Conservation (phyloP, 2,888 invertebrate species). For the Thecocarcelia acutangulata region DNA sequence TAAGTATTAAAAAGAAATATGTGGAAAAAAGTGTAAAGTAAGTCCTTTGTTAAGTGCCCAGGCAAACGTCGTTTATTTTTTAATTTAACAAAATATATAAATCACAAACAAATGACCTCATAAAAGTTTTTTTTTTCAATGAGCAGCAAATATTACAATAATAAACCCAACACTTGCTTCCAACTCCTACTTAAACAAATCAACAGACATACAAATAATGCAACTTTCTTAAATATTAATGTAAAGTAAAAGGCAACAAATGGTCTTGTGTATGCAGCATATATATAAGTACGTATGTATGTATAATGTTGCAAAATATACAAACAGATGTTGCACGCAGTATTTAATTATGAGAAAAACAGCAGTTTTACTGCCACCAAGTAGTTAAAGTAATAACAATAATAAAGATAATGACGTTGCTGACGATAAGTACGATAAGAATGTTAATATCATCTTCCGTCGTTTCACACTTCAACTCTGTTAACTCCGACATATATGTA, state of each 20-base stretch:
- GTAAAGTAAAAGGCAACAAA: slow-evolving; percentile 55
- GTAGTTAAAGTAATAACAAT: slow-evolving; percentile 37
- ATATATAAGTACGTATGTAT: not conserved
- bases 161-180: slow-evolving; percentile 36
- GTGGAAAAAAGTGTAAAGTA: slow-evolving; percentile 50
- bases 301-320: slow-evolving; percentile 27
- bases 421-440: slow-evolving; percentile 31
- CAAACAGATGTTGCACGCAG: slow-evolving; percentile 50
- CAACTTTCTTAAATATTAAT: slow-evolving; percentile 35
- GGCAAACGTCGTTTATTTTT: slow-evolving; percentile 60
- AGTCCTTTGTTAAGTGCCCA: slow-evolving; percentile 64
- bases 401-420: slow-evolving; percentile 46
- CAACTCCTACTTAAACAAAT: slow-evolving; percentile 8
- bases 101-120: slow-evolving; percentile 70
- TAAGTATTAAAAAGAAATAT: slow-evolving; percentile 2
- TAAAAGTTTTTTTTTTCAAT: slow-evolving; percentile 65
- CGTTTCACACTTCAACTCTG: not conserved
- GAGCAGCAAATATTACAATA: slow-evolving; percentile 64
- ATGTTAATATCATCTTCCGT: slow-evolving; percentile 39
- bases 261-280: slow-evolving; percentile 47
- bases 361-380: slow-evolving; percentile 29
- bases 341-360: slow-evolving; percentile 56
- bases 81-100: slow-evolving; percentile 70
- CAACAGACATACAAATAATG: not conserved
- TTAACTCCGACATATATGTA: not conserved